Evolutionary conservation across 92 coral and sea anemone species (phyloP).

Genomic region (Parazoanthus swiftii): DNA sequence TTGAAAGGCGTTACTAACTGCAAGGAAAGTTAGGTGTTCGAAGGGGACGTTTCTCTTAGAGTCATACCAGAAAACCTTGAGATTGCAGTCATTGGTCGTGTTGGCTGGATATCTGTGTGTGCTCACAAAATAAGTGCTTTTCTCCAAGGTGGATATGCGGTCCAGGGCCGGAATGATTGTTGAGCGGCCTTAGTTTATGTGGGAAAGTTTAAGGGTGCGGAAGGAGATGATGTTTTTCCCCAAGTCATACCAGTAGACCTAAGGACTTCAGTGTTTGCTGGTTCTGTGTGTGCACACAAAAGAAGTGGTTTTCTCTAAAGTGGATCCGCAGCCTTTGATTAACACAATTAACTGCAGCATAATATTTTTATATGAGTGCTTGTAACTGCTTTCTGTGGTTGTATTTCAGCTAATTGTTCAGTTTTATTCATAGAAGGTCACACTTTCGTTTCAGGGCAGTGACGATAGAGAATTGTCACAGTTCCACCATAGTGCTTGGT

Average conservation of each 20-base stretch:
- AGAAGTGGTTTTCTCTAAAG: not conserved
- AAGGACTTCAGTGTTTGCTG: too few species aligned
- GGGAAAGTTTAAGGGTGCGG: too few species aligned
- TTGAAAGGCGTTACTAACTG: too few species aligned
- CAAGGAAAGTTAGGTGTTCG: too few species aligned
- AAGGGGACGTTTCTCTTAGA: too few species aligned
- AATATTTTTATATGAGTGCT: not conserved
- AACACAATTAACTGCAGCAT: not conserved
- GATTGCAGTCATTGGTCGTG: not conserved
- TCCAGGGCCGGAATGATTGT: not conserved
- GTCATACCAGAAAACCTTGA: not conserved
- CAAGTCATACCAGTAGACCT: too few species aligned
- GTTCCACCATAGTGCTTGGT: conserved; percentile 92
- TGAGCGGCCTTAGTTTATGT: too few species aligned
- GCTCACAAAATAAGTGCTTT: not conserved
- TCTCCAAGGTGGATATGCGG: not conserved
- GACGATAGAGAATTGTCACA: conserved; percentile 90
- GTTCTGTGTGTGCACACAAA: too few species aligned
- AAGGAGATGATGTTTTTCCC: too few species aligned
- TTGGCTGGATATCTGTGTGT: not conserved
- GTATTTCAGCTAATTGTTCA: not conserved
- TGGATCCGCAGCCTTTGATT: not conserved
- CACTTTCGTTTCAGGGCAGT: conserved; percentile 71
- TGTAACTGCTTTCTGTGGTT: not conserved
- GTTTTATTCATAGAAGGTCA: not conserved